phyloP scores from a whole-genome alignment of 1,140 invertebrate species.

The Brevipalpus yothersi region DNA sequence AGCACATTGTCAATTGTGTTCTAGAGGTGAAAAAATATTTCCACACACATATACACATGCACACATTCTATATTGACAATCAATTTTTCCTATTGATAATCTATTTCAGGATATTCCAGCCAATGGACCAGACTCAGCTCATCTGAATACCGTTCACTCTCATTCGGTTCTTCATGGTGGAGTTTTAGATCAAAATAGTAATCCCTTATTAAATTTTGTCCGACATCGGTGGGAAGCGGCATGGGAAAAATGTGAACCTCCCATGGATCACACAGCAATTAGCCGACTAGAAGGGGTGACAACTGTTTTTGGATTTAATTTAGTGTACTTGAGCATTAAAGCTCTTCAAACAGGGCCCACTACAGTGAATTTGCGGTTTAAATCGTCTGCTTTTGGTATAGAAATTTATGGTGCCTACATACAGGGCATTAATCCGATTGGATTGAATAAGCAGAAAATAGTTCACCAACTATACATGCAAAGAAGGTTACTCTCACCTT shows the following conservation, averaged over 20 bases:
- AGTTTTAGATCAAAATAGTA: slow-evolving; percentile 15
- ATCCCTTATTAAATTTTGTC: not conserved
- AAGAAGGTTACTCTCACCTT: slow-evolving; percentile 24
- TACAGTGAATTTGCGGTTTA: slow-evolving; percentile 27
- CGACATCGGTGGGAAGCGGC: not conserved
- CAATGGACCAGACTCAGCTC: slow-evolving; percentile 62
- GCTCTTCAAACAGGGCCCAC: slow-evolving; percentile 24
- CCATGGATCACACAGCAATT: not conserved
- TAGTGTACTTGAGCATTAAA: not conserved
- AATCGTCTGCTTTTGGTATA: slow-evolving; percentile 29
- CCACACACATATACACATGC: too few species aligned
- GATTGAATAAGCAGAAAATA: slow-evolving; percentile 47
- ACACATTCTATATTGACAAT: too few species aligned
- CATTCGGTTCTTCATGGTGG: slow-evolving; percentile 29
- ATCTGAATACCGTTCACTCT: slow-evolving; percentile 46
- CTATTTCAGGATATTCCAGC: slow-evolving; percentile 55
- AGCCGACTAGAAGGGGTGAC: not conserved
- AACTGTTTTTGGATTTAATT: not conserved
- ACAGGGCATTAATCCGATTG: slow-evolving; percentile 52
- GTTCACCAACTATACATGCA: slow-evolving; percentile 45
- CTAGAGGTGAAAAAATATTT: slow-evolving; percentile 16
- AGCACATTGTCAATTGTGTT: slow-evolving; percentile 38
- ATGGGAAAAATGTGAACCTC: not conserved
- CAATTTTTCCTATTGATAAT: not conserved
- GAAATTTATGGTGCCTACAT: slow-evolving; percentile 36